These are phyloP conservation scores for Polymixis lichenea DNA, from an alignment of 2,888 invertebrate species.

Conservation along the genomic window DNA sequence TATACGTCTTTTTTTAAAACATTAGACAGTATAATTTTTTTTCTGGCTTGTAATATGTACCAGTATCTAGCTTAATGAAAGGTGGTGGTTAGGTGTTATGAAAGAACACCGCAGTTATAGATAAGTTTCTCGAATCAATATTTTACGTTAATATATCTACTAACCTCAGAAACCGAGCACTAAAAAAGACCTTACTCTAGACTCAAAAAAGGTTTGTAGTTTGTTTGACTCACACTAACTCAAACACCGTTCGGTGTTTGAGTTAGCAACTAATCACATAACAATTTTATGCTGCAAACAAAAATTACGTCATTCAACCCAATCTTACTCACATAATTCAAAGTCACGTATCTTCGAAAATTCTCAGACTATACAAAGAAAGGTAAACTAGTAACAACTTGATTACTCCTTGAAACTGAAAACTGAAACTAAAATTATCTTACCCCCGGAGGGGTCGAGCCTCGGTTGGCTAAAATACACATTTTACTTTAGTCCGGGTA, in stretches of 20 bases:
- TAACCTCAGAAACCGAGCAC: not conserved
- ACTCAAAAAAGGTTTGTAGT: not conserved
- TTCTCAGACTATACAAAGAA: constrained; percentile 11
- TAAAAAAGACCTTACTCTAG: not conserved
- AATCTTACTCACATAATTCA: not conserved
- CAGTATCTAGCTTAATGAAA: no score
- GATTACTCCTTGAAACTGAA: constrained; percentile 16
- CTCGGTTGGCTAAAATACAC: constrained; percentile 29
- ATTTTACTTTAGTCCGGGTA: constrained; percentile 23
- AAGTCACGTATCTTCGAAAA: not conserved
- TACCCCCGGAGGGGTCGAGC: not conserved
- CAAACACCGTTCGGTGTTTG: not conserved
- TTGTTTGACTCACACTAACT: no score
- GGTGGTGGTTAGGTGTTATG: no score
- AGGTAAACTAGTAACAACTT: not conserved
- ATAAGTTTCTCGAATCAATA: not conserved
- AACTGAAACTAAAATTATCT: constrained; percentile 11
- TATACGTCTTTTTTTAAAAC: no score
- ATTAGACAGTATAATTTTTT: no score
- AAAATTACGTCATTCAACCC: not conserved
- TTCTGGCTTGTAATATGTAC: no score
- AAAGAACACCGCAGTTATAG: not conserved
- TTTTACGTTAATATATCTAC: not conserved
- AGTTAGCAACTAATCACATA: not conserved
- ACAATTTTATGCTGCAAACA: not conserved